Evolutionary conservation across 1,140 invertebrate species (phyloP), one percentile per base, ranked within the genome.

Genomic region (Condylostylus longicornis): DNA sequence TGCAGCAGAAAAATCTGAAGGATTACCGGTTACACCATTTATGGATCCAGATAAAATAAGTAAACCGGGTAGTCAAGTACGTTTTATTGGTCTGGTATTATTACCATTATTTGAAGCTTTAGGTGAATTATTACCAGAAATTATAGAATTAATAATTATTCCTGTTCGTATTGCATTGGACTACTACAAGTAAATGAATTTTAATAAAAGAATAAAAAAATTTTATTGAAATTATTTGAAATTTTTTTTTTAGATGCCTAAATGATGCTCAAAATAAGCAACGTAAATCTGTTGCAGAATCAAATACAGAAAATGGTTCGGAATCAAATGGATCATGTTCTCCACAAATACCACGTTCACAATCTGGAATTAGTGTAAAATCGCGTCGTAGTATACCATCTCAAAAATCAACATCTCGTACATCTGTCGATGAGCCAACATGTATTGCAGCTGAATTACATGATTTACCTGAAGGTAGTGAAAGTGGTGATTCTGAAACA

Each of bases 31-130:
- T 1, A 84, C 83, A 6, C 82, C 83, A 1, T 88, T 87, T 51
- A 88, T 88, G 84, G 84, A 88, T 54, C 69, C 82, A n/a, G 82
- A 87, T 40, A 86, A 85, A 64, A 80, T 88, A 10, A 85, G 81
- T 25, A 87, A 87, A 61, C 78, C 81, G 4, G 79, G 80, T 18
- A 84, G 82, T 1, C 84, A 88, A 55, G 80, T 82, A 53, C 79
- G 79, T 36, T 88, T 88, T 61, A 88, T 88, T 47, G 82, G 82
- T 14, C 70, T 84, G 46, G 82, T 87, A 21, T 65, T 88, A 2
- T 61, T 88, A 37, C 84, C 84, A 2, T 65, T 85, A 2, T 84
- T 84, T 53, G 79, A 84, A 58, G 71, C 75, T 2, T 64, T 85
- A 12, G 79, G 75, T 7, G 72, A 80, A 47, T 64, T 82, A 18